A percentile compares a stretch with the other conserved stretches of the same genome.
Evolutionary conservation across 2,888 invertebrate genomes (phyloP).

Genomic region (Pyrrhia umbra): DNA sequence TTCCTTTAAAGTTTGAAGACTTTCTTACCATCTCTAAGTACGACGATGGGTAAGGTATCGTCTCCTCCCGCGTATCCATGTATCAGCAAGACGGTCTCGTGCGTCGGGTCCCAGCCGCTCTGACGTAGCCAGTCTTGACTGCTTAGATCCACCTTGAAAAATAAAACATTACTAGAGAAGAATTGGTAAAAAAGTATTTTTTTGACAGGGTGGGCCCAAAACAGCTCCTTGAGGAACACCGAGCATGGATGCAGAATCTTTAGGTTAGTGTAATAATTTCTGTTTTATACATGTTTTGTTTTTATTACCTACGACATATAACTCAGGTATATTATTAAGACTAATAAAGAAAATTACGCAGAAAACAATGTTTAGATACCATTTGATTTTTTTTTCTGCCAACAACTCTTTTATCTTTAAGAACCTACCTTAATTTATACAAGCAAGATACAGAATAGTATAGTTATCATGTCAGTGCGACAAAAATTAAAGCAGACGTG

Average conservation of each 20-base stretch:
- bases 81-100: slow-evolving; percentile 92
- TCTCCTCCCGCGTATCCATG: slow-evolving; percentile 95
- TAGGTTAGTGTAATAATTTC: neutral
- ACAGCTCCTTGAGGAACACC: neutral
- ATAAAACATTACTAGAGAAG: neutral
- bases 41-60: slow-evolving; percentile 92
- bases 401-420: neutral
- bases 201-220: neutral
- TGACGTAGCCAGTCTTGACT: slow-evolving; percentile 94
- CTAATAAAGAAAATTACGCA: too few relatives aligned
- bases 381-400: too few relatives aligned
- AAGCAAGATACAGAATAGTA: neutral
- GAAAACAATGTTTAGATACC: too few relatives aligned
- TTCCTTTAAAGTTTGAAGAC: too few relatives aligned
- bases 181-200: neutral
- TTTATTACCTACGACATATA: too few relatives aligned
- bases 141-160: slow-evolving; percentile 86
- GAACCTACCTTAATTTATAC: neutral
- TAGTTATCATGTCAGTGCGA: neutral
- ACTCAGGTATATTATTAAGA: too few relatives aligned
- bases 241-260: neutral
- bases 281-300: neutral
- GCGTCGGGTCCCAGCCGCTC: slow-evolving; percentile 92
- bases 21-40: slow-evolving; percentile 92
- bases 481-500: neutral